Base-by-base conservation (phyloP, 2,888 invertebrate genomes). In the Cabera pusaria region DNA sequence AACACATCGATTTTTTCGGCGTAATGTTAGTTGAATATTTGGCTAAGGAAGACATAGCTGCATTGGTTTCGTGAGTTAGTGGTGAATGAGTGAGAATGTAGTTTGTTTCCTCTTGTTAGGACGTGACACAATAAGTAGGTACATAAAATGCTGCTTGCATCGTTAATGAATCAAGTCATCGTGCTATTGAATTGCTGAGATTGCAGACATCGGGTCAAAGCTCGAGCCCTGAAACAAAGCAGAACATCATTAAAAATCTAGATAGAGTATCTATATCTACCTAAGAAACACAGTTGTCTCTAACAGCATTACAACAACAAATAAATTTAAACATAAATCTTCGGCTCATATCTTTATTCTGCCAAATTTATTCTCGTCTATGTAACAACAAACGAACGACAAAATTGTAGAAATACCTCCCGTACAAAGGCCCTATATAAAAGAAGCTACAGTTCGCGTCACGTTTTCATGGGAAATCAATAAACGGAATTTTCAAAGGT, bases 131-230 rank as follows among this genome's bases (percentile, higher is more conserved):
- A 14, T 9, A 6, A 12, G 69, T 72, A 72, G 68, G 67, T 74
- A 72, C 74, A 48, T 52, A 52, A 59, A 56, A 45, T 37, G 41
- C 42, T 37, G 56, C 11, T 65, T 60, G 61, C 35, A 50, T 55
- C 44, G 56, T 54, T 43, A 34, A 29, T 50, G 49, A 78, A 72
- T 88, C 86, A 87, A 71, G 74, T 72, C 68, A 66, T 81, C 35
- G 85, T 88, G 64, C 68, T 67, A 63, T 87, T 87, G 69, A 74
- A 74, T 45, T 69, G 73, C 52, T 77, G 75, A 44, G 77, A 64
- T 63, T 85, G 87, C 22, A 86, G 67, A 64, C 90, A 90, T 49
- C 87, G 72, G 45, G 86, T 88, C 41, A 90, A 78, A 47, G 83
- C 79, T 19, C 87, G 88, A 36, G 89, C 81, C 62, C 90, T 90